Conservation (phyloP, 2,113 vertebrate genomes). For the Microtus richardsoni region DNA sequence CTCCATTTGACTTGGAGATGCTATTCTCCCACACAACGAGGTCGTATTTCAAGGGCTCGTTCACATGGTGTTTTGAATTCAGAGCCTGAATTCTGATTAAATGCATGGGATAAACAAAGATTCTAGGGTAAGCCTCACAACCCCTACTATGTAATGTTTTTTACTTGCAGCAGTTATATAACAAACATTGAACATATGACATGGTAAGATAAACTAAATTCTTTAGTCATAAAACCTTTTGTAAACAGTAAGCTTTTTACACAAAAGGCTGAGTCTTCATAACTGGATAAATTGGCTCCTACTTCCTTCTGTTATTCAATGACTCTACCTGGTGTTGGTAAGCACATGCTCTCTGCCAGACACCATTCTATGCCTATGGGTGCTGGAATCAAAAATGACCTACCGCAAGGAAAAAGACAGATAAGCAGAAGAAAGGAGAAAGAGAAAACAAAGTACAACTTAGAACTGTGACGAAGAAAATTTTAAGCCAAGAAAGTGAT, state of each 20-base stretch:
- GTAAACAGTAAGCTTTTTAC: neutral
- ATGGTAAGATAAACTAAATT: neutral
- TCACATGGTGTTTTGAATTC: slow-evolving; percentile 37
- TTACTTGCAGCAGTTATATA: slow-evolving; percentile 20
- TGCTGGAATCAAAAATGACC: neutral
- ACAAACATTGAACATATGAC: neutral
- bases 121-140: neutral
- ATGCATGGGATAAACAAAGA: slow-evolving; percentile 10
- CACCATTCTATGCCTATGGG: neutral
- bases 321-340: neutral
- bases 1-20: neutral
- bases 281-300: neutral
- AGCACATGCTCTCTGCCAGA: neutral
- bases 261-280: neutral
- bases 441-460: neutral
- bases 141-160: neutral
- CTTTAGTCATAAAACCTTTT: neutral
- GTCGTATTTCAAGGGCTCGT: slow-evolving; percentile 15
- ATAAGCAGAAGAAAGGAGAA: neutral
- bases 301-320: neutral
- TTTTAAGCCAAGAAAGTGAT: neutral
- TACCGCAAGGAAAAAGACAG: neutral
- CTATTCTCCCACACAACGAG: neutral
- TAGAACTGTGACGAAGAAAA: neutral
- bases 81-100: slow-evolving; percentile 32